phyloP scores from a whole-genome alignment of 2,888 invertebrate species.

The Eubasilissa splendida region DNA sequence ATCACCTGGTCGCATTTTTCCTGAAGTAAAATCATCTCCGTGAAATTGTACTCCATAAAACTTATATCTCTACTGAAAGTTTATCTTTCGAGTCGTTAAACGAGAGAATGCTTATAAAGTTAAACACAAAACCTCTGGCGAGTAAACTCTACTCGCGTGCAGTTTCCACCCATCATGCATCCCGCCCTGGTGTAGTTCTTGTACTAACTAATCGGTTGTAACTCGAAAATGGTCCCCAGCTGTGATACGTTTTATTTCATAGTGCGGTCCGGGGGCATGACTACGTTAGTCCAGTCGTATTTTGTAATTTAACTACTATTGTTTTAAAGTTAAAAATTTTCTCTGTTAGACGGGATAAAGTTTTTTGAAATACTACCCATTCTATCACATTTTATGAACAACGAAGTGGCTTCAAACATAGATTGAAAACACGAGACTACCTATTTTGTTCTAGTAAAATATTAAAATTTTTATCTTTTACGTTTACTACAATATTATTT shows the following conservation, averaged over 20 bases:
- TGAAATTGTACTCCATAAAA: background rate
- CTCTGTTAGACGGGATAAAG: background rate
- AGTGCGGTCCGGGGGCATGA: background rate
- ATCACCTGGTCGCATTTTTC: constrained; percentile 1
- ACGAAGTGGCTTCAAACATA: too few species aligned
- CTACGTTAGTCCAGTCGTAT: background rate
- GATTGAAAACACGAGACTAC: too few species aligned
- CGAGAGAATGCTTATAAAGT: background rate
- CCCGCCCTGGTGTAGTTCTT: background rate
- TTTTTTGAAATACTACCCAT: background rate
- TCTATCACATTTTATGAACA: background rate
- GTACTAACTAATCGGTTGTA: background rate
- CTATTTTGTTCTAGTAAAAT: too few species aligned
- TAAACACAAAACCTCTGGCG: background rate
- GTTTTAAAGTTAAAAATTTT: background rate
- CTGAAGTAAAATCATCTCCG: background rate
- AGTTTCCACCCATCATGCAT: background rate
- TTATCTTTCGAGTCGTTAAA: constrained; percentile 1
- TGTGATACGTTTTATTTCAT: background rate
- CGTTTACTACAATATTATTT: too few species aligned
- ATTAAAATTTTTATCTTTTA: too few species aligned
- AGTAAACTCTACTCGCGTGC: background rate
- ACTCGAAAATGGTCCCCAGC: background rate
- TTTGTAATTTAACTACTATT: background rate
- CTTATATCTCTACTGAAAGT: background rate